Base-by-base conservation (phyloP, 2,888 invertebrate species). In the Rapana venosa region DNA sequence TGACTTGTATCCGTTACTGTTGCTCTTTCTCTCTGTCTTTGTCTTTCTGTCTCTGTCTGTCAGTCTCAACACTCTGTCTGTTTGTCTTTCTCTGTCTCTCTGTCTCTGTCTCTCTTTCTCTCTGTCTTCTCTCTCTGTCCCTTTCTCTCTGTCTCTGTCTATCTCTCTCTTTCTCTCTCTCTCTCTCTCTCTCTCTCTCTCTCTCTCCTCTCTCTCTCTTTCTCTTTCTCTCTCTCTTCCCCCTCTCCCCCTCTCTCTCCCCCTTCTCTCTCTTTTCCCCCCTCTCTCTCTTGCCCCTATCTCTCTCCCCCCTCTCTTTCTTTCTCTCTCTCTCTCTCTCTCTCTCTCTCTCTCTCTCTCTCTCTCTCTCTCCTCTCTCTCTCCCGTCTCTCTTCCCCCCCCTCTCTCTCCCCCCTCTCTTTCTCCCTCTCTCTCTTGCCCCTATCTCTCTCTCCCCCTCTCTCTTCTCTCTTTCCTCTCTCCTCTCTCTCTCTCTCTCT, bases 291-390 rank as follows among this genome's bases (percentile, higher is more conserved):
- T 74, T n/a, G 11, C 74, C 22, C 74, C n/a, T n/a, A 5, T n/a
- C 22, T n/a, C 74, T 6, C 22, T n/a, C 22, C 74, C 22, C 22
- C 22, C 26, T 74, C 5, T 74, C 26, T 74, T n/a, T 74, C 22
- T 74, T 20, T 74, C 26, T 74, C 74, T 74, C 74, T 74, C 26
- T 74, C 26, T 74, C 77, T 77, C 77, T 87, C 11, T 47, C 30
- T 83, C 61, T 88, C 88, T 83, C 61, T 83, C 81, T 58, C 32
- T 61, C 88, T 83, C 61, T 83, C 83, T 83, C 83, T 83, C 88
- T 56, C 58, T 56, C 61, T 83, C 88, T 83, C 83, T 83, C n/a
- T 83, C 58, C 61, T 83, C 88, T 83, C 83, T 83, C 61, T 83
- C 88, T 30, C 83, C 83, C 81, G 4, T n/a, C 81, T 79, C 47